Percentiles rank a stretch among this genome's conserved stretches.
These are phyloP conservation scores for Rhodinocichla rosea DNA, from an alignment of 2,113 vertebrate genomes.

Conservation along the genomic window DNA sequence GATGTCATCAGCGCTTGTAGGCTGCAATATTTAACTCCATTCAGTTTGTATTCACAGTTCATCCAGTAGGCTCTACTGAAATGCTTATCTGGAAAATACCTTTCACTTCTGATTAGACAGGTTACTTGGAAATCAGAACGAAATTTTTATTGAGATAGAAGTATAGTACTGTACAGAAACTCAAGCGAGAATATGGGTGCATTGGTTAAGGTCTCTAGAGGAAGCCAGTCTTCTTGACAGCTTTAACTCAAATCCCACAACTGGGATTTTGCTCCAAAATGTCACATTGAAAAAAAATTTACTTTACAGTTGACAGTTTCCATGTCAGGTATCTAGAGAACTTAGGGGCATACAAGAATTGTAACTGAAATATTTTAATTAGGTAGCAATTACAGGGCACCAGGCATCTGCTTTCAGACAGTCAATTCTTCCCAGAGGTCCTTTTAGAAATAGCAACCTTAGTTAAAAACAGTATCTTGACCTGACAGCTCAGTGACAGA, in stretches of 20 bases:
- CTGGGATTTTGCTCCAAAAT: not conserved
- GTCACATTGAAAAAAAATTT: not conserved
- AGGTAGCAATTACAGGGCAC: constrained; percentile 4
- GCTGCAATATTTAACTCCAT: not conserved
- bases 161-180: not conserved
- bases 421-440: not conserved
- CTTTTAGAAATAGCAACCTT: not conserved
- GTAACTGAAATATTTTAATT: constrained; percentile 32
- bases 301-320: not conserved
- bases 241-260: not conserved
- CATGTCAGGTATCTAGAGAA: not conserved
- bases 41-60: not conserved
- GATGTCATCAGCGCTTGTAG: not conserved
- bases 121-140: not conserved
- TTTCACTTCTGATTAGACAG: not conserved
- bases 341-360: not conserved
- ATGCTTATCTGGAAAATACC: not conserved
- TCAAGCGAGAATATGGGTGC: not conserved
- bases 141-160: not conserved
- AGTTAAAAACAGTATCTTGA: not conserved
- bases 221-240: not conserved
- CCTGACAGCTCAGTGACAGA: constrained; percentile 3
- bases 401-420: not conserved
- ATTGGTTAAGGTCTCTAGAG: not conserved
- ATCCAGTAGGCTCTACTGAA: not conserved